Conservation (phyloP, 2,888 invertebrate genomes). For the Drosophila nr. perissopoda region DNA sequence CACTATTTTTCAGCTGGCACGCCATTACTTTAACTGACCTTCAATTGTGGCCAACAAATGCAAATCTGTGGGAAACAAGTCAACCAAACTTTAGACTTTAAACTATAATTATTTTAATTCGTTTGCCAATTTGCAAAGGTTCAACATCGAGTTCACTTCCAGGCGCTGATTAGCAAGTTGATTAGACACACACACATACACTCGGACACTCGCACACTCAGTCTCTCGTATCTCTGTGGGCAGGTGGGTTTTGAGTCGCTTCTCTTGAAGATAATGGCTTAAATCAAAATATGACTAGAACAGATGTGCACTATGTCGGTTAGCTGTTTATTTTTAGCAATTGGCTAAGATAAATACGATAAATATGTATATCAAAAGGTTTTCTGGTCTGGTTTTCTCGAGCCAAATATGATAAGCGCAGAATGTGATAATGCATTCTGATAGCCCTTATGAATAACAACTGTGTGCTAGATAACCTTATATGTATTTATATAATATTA, state of each 20-base stretch:
- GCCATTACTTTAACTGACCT: not conserved
- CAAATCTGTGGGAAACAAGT: not conserved
- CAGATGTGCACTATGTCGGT: not conserved
- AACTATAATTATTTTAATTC: constrained; percentile 17
- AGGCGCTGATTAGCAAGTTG: constrained; percentile 43
- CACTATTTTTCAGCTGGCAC: not conserved
- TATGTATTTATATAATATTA: not conserved
- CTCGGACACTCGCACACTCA: not conserved
- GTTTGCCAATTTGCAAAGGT: constrained; percentile 38
- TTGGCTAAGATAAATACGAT: not conserved
- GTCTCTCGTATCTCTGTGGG: not conserved
- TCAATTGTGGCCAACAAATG: not conserved
- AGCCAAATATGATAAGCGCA: not conserved
- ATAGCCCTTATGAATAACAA: not conserved
- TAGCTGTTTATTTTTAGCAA: not conserved
- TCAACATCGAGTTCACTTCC: constrained; percentile 39
- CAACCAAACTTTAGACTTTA: constrained; percentile 16
- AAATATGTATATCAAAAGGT: not conserved
- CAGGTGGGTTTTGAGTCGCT: constrained; percentile 7
- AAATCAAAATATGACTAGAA: not conserved
- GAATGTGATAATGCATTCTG: not conserved
- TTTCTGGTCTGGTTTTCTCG: not conserved
- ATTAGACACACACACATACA: not conserved
- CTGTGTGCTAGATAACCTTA: not conserved
- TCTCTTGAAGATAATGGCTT: not conserved